Conservation (phyloP, 2,113 vertebrate species). For the Calidris pygmaea region DNA sequence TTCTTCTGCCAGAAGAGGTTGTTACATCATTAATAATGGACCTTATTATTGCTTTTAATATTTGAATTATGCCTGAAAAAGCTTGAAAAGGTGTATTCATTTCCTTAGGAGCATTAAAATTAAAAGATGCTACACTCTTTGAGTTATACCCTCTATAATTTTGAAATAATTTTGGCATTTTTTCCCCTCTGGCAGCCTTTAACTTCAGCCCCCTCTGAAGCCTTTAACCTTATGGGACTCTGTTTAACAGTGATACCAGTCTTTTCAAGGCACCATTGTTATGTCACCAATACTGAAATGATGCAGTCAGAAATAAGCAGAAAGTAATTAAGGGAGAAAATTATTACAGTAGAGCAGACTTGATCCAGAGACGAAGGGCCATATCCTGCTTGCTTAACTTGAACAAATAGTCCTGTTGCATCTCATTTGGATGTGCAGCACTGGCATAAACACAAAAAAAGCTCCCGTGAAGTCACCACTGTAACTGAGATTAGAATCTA, state of each 20-base stretch:
- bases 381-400: neutral
- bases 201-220: neutral
- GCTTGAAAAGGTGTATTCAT: slow-evolving; percentile 19
- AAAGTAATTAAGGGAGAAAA: slow-evolving; percentile 35
- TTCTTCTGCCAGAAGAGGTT: slow-evolving; percentile 3
- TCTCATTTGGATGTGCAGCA: neutral
- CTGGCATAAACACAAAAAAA: neutral
- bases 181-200: neutral
- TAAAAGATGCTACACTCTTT: slow-evolving; percentile 36
- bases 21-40: slow-evolving; percentile 36
- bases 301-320: slow-evolving; percentile 24
- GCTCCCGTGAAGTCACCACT: neutral
- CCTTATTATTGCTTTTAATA: slow-evolving; percentile 55
- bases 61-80: slow-evolving; percentile 52
- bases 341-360: neutral
- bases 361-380: neutral
- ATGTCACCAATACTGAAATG: slow-evolving; percentile 6
- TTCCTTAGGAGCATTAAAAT: slow-evolving; percentile 37
- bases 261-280: slow-evolving; percentile 53
- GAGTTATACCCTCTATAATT: slow-evolving; percentile 33
- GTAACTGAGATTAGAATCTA: slow-evolving; percentile 9
- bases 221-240: neutral
- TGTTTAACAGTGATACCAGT: slow-evolving; percentile 42
- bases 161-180: slow-evolving; percentile 49
- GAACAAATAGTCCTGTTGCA: neutral